These are phyloP conservation scores for Aythya baeri DNA, from an alignment of 2,113 vertebrate species.

Conservation along the genomic window DNA sequence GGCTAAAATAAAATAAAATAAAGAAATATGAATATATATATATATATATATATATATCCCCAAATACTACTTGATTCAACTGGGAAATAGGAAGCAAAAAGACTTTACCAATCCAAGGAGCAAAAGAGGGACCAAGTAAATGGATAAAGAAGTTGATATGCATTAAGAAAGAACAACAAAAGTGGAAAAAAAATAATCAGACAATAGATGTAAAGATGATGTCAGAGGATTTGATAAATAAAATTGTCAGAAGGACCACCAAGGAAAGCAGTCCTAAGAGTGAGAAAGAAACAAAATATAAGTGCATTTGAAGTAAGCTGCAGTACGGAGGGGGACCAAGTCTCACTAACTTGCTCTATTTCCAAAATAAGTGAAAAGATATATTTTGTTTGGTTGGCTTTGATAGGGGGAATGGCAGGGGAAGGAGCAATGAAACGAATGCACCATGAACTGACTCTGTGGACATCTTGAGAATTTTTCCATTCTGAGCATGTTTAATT, in stretches of 20 bases:
- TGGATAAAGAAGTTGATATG: neutral
- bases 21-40: neutral
- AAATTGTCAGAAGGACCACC: neutral
- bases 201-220: neutral
- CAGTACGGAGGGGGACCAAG: neutral
- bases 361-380: neutral
- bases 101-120: neutral
- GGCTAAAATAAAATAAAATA: neutral
- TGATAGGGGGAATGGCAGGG: neutral
- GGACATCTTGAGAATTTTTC: neutral
- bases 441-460: neutral
- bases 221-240: neutral
- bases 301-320: neutral
- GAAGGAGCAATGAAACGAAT: neutral
- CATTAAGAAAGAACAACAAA: neutral
- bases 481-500: neutral
- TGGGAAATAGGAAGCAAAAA: neutral
- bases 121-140: neutral
- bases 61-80: neutral
- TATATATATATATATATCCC: neutral
- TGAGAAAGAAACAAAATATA: neutral
- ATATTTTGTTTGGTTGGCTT: neutral
- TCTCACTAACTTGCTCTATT: neutral
- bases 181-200: too few species aligned
- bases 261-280: neutral